Evolutionary conservation across 1,140 invertebrate genomes (phyloP).

Genomic region (Asbolus verrucosus): DNA sequence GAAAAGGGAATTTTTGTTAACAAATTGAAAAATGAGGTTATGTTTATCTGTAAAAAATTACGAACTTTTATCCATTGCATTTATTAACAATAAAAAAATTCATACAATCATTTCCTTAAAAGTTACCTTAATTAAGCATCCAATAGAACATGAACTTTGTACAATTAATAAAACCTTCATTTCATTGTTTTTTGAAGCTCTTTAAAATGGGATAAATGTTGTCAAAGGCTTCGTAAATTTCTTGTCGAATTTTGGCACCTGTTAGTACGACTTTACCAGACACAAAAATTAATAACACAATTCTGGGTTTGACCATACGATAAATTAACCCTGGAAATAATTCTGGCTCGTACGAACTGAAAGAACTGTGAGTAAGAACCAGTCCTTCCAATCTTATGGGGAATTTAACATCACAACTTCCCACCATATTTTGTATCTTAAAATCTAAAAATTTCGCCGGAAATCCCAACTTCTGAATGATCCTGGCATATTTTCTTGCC

Average conservation of each 20-base stretch:
- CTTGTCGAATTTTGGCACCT: conserved; percentile 96
- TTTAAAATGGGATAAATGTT: conserved; percentile 99
- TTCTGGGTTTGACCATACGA: conserved; percentile 98
- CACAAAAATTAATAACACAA: conserved; percentile 99
- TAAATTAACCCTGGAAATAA: conserved; percentile 99
- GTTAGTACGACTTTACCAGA: conserved; percentile 98
- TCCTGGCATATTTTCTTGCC: conserved; percentile 98
- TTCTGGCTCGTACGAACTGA: conserved; percentile 95
- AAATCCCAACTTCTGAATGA: conserved; percentile 97
- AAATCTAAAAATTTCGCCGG: conserved; percentile 99
- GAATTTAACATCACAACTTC: conserved; percentile 99
- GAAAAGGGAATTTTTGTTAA: too few relatives aligned
- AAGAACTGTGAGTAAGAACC: conserved; percentile 96
- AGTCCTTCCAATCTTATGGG: conserved; percentile 97
- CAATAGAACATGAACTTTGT: too few relatives aligned
- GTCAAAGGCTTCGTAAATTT: conserved; percentile 99
- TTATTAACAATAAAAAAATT: conserved; percentile 20
- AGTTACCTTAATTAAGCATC: background rate
- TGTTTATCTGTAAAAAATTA: too few relatives aligned
- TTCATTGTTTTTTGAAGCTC: conserved; percentile 89
- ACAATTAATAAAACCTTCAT: too few relatives aligned
- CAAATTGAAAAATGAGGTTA: too few relatives aligned
- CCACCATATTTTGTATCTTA: conserved; percentile 99
- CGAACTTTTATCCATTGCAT: background rate
- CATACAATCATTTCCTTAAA: conserved; percentile 4